Conservation (phyloP, 2,113 vertebrate species). For the Zapus hudsonius region DNA sequence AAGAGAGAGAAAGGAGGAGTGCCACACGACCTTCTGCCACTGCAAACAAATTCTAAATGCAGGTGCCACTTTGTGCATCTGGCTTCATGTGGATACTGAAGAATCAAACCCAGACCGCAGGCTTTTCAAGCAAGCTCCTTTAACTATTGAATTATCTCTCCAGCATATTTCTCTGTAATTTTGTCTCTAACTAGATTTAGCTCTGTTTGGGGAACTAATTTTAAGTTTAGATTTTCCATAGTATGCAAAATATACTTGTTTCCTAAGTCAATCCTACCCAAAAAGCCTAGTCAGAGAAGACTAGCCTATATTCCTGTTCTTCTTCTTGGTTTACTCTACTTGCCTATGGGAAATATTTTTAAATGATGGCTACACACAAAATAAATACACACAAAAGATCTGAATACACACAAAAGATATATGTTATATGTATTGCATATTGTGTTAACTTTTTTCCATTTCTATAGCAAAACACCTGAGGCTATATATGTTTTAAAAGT, state of each 20-base stretch:
- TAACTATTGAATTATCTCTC: too few species aligned
- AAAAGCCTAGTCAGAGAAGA: not conserved
- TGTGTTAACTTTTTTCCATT: not conserved
- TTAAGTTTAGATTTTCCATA: not conserved
- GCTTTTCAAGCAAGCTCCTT: too few species aligned
- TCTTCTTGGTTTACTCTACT: not conserved
- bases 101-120: too few species aligned
- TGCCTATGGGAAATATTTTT: not conserved
- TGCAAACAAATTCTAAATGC: too few species aligned
- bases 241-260: not conserved
- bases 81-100: too few species aligned
- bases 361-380: not conserved
- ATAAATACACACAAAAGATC: not conserved
- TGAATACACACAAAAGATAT: not conserved
- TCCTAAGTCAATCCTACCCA: not conserved
- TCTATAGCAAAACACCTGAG: not conserved
- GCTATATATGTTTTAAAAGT: not conserved
- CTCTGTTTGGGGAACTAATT: not conserved
- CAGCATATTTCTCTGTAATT: not conserved
- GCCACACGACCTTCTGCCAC: too few species aligned
- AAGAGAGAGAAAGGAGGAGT: too few species aligned
- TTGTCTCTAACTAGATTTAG: not conserved
- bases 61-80: too few species aligned
- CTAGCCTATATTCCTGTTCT: not conserved
- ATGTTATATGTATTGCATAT: not conserved